Evolutionary conservation across 2,113 vertebrate genomes (phyloP).

Genomic region (Agelaius phoeniceus): DNA sequence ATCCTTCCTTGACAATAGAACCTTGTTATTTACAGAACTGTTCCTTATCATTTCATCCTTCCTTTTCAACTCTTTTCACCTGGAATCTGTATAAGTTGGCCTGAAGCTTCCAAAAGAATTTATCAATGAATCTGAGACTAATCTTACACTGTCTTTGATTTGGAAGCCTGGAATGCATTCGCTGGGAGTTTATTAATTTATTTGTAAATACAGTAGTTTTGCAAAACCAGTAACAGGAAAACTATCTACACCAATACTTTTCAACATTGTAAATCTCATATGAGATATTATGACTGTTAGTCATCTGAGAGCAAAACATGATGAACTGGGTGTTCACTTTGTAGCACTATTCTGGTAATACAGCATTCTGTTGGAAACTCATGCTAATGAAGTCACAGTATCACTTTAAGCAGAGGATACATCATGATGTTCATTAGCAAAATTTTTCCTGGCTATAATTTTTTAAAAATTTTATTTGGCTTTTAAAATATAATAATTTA

Average conservation of each 20-base stretch:
- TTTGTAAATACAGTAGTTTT: neutral
- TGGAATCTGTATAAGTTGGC: neutral
- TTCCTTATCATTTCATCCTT: neutral
- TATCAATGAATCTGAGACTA: neutral
- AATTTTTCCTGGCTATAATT: neutral
- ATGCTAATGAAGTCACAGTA: neutral
- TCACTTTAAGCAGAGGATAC: neutral
- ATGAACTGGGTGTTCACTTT: neutral
- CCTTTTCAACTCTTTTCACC: neutral
- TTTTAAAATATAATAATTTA: neutral
- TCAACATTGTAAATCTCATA: neutral
- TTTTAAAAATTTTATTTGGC: neutral
- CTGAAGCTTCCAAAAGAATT: neutral
- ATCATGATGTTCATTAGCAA: neutral
- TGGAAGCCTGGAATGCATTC: neutral
- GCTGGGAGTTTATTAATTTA: neutral
- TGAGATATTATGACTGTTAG: neutral
- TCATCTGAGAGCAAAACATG: neutral
- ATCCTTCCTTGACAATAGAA: neutral
- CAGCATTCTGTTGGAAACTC: neutral
- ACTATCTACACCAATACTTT: neutral
- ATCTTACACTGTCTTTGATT: neutral
- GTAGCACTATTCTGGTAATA: neutral
- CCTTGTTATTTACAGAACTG: neutral
- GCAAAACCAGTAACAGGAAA: neutral